Evolutionary conservation across 2,113 vertebrate genomes (phyloP).

Genomic region (Muscicapa adusta): DNA sequence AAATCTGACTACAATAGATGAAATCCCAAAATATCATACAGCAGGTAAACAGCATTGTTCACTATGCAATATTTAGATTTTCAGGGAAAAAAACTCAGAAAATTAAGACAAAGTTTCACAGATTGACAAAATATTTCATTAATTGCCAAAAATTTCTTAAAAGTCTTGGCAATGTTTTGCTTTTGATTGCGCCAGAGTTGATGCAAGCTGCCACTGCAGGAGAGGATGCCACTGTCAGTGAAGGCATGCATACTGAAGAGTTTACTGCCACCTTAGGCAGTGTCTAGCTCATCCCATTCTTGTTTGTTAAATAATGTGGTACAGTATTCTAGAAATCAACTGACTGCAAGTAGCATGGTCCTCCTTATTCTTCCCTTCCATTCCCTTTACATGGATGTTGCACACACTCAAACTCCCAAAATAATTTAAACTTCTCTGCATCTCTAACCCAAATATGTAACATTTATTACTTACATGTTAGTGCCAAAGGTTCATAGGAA

Average conservation of each 20-base stretch:
- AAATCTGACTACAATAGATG: background rate
- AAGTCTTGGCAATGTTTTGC: background rate
- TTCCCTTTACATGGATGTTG: fast-evolving
- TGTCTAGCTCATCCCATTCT: background rate
- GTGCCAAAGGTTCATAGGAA: background rate
- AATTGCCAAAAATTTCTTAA: background rate
- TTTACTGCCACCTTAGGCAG: background rate
- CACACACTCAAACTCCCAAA: background rate
- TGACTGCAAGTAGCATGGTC: background rate
- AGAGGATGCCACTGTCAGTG: background rate
- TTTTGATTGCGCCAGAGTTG: background rate
- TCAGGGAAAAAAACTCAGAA: background rate
- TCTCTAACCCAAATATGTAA: background rate
- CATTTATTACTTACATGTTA: background rate
- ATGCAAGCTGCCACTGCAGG: background rate
- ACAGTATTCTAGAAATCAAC: background rate
- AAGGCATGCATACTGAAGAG: background rate
- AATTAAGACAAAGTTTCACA: fast-evolving
- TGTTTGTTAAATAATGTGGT: background rate
- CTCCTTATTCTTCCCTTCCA: background rate
- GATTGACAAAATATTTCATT: background rate
- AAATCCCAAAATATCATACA: background rate
- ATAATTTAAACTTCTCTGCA: background rate
- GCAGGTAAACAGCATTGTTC: background rate
- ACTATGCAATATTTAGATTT: background rate